Base-by-base conservation (phyloP, 2,888 invertebrate genomes). In the Idaea biselata region DNA sequence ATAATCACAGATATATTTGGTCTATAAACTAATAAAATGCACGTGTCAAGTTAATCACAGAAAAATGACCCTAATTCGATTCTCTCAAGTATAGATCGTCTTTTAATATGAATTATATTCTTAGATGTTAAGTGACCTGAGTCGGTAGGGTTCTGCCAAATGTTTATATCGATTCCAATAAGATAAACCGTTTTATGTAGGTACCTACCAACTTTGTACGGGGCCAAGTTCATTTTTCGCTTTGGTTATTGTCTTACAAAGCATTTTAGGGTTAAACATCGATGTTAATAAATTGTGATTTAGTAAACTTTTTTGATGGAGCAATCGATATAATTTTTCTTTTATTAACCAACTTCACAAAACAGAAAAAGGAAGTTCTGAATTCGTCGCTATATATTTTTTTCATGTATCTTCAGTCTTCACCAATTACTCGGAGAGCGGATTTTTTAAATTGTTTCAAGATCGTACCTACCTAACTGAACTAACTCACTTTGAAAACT, bases 101-200 rank as follows among this genome's bases (percentile, higher is more conserved):
- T 44, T 44, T 44, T 44, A 44, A 53, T 58, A 62, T 63, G 59
- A 64, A 56, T 63, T 68, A 65, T 66, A 53, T 60, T 63, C 61
- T 61, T 56, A 55, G 60, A 57, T 64, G 65, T 64, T 64, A 66
- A 66, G 59, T 66, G 64, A 66, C 60, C 66, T 60, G 63, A 32
- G 58, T 60, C 25, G 44, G 14, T 44, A 44, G 53, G 59, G 59
- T 18, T 59, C 62, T 63, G 65, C 60, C 55, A 18, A 61, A 55
- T 61, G 25, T 59, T 65, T 57, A 11, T 56, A 58, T 58, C 44
- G 14, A 44, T 44, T 44, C 14, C 44, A 44, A 44, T 44, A 44
- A 44, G 44, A 44, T 44, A 44, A 44, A 44, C 6, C 44, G 44
- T 44, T 44, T 44, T 11, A 44, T 44, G 11, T 11, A 44, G 6